phyloP scores from a whole-genome alignment of 2,888 invertebrate genomes.

The Iselma pallidipennis region DNA sequence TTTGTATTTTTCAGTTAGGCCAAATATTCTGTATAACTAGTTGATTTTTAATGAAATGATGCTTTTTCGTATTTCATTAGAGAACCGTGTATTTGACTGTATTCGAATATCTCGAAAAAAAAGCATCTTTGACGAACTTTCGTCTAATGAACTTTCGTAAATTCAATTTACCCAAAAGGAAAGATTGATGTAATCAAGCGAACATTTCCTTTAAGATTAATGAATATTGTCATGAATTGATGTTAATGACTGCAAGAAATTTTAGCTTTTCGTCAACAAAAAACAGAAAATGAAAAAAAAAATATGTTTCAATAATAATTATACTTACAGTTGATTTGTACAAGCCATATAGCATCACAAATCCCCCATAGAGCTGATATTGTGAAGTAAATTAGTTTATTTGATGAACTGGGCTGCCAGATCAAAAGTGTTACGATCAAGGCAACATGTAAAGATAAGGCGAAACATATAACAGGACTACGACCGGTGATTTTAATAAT shows the following conservation, averaged over 20 bases:
- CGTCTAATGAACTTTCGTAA: not conserved
- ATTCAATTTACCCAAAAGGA: not conserved
- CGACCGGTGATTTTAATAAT: conserved; percentile 80
- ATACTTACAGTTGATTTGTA: conserved; percentile 84
- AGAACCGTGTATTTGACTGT: no score
- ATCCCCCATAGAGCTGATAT: conserved; percentile 87
- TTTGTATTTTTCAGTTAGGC: no score
- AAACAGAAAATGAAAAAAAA: no score
- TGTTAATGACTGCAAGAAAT: no score
- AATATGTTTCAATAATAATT: not conserved
- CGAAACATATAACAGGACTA: conserved; percentile 75
- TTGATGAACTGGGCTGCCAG: conserved; percentile 74
- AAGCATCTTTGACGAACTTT: not conserved
- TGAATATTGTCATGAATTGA: no score
- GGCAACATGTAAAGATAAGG: conserved; percentile 70
- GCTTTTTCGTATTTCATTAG: no score
- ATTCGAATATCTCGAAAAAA: no score
- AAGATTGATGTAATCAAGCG: not conserved
- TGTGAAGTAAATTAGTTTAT: conserved; percentile 73
- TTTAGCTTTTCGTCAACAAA: no score
- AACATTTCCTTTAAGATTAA: not conserved
- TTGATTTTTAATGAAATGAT: no score
- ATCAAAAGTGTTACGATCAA: conserved; percentile 68
- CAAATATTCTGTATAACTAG: no score
- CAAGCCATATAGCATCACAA: conserved; percentile 89